Evolutionary conservation across 2,888 invertebrate genomes (phyloP).

Genomic region (Lathronympha strigana): DNA sequence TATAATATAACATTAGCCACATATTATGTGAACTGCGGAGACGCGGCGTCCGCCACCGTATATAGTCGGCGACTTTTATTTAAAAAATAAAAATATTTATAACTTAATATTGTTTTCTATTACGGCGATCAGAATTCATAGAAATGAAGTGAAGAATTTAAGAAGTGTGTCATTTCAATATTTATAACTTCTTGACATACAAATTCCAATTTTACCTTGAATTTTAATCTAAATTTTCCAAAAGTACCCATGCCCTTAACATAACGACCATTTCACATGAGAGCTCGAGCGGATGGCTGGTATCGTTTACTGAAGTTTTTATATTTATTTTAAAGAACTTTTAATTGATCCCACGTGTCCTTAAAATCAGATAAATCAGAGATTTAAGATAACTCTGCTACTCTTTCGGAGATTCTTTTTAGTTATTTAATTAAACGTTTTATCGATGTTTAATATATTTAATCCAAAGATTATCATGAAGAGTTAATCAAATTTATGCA

Average conservation of each 20-base stretch:
- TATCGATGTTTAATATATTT: conserved; percentile 21
- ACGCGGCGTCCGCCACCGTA: no score
- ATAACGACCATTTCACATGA: conserved; percentile 62
- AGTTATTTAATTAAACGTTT: conserved; percentile 38
- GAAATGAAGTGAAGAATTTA: no score
- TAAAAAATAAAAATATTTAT: no score
- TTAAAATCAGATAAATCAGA: conserved; percentile 67
- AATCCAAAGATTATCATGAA: neutral
- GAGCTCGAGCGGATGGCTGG: conserved; percentile 57
- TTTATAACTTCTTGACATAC: no score
- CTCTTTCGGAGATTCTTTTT: conserved; percentile 43
- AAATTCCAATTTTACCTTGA: no score
- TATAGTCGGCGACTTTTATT: no score
- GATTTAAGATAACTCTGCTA: conserved; percentile 64
- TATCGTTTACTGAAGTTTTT: conserved; percentile 62
- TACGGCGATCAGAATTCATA: no score
- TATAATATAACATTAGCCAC: no score
- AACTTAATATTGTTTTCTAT: no score
- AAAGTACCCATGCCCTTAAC: conserved; percentile 57
- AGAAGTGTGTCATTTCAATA: no score
- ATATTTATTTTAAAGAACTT: conserved; percentile 56
- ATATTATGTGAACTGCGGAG: no score
- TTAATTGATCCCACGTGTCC: conserved; percentile 77
- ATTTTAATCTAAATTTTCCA: neutral
- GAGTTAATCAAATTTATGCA: neutral